Conservation (phyloP, 2,113 vertebrate species). For the Telmatochromis brachygnathus region DNA sequence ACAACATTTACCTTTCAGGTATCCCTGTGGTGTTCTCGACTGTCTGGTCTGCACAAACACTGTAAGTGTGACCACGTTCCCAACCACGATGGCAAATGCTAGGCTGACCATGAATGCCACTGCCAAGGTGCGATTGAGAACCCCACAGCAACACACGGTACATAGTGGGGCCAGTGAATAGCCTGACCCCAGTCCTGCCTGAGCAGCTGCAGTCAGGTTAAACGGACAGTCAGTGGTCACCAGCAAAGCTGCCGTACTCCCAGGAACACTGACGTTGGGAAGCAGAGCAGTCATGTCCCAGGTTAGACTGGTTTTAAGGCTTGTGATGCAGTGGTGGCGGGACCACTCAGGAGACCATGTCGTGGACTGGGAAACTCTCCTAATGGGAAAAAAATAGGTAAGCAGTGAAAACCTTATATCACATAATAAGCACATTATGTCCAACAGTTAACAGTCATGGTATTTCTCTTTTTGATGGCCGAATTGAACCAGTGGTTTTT, state of each 20-base stretch:
- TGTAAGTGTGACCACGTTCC: constrained; percentile 75
- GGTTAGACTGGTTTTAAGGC: not conserved
- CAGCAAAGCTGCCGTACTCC: constrained; percentile 13
- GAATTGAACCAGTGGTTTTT: not conserved
- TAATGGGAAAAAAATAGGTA: not conserved
- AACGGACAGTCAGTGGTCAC: not conserved
- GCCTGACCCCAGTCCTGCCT: not conserved
- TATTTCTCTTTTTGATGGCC: not conserved
- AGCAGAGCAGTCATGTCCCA: constrained; percentile 44
- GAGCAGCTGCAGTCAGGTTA: constrained; percentile 49
- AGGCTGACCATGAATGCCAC: constrained; percentile 75
- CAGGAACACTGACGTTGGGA: constrained; percentile 36
- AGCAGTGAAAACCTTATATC: not conserved
- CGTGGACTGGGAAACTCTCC: not conserved
- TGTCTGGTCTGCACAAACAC: constrained; percentile 75
- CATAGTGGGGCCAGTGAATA: constrained; percentile 58
- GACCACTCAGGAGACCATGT: constrained; percentile 34
- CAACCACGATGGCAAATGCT: constrained; percentile 70
- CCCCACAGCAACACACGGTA: constrained; percentile 67
- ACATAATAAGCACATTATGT: not conserved
- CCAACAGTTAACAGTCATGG: not conserved
- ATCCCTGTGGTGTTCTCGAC: constrained; percentile 74
- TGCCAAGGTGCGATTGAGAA: constrained; percentile 59
- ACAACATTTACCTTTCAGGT: constrained; percentile 72
- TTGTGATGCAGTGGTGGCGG: not conserved